A percentile compares a stretch with the other conserved stretches of the same genome.
phyloP scores from a whole-genome alignment of 1,140 invertebrate genomes.

The Brachionus koreanus region DNA sequence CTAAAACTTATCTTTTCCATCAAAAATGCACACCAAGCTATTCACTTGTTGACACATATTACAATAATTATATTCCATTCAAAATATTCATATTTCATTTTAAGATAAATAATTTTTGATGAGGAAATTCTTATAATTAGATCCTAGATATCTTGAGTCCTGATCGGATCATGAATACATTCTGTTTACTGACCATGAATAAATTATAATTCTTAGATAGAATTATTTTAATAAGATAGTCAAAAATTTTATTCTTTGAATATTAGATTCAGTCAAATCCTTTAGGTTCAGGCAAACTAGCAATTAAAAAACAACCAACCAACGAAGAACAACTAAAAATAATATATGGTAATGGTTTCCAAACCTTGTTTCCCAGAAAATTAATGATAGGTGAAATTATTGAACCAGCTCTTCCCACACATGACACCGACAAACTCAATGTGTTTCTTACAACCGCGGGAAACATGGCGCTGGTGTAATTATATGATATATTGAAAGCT shows the following conservation, averaged over 20 bases:
- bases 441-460: background rate
- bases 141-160: background rate
- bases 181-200: background rate
- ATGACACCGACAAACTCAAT: background rate
- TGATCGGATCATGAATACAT: background rate
- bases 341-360: background rate
- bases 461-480: conserved; percentile 5
- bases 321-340: conserved; percentile 6
- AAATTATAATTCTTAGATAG: background rate
- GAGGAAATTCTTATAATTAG: background rate
- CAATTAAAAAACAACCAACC: conserved; percentile 18
- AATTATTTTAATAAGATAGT: background rate
- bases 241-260: background rate
- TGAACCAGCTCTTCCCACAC: background rate
- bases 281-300: conserved; percentile 19
- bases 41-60: too few relatives aligned
- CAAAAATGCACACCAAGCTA: too few relatives aligned
- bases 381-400: conserved; percentile 22
- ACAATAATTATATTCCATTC: too few relatives aligned
- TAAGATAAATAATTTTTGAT: too few relatives aligned
- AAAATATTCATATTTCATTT: too few relatives aligned
- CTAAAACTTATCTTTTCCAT: too few relatives aligned
- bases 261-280: background rate
- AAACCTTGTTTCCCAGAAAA: background rate
- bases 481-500: conserved; percentile 7